These are phyloP conservation scores for Merluccius polli DNA, from an alignment of 2,797 vertebrate genomes.

Conservation along the genomic window DNA sequence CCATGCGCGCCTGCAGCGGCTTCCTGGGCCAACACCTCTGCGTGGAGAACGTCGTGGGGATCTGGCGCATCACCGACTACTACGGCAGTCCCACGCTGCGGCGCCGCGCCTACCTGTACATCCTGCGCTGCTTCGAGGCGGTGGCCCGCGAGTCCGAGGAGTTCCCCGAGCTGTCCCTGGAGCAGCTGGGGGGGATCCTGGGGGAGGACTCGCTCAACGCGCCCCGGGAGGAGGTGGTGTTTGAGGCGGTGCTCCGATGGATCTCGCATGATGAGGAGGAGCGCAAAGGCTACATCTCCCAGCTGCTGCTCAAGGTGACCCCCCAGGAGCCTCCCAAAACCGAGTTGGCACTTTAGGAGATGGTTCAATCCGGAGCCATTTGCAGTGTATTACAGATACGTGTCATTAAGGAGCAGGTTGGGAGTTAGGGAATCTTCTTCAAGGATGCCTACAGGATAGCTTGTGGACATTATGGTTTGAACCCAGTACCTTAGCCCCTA, in stretches of 20 bases:
- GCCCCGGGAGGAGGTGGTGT: constrained; percentile 57
- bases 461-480: no score
- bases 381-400: no score
- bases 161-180: constrained; percentile 54
- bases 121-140: constrained; percentile 76
- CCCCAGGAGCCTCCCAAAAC: no score
- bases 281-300: constrained; percentile 2
- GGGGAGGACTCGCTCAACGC: constrained; percentile 76
- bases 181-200: constrained; percentile 69
- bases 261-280: constrained; percentile 18
- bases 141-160: constrained; percentile 62
- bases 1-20: constrained; percentile 66
- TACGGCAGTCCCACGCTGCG: constrained; percentile 57
- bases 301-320: constrained; percentile 24
- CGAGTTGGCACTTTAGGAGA: no score
- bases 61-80: constrained; percentile 68
- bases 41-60: constrained; percentile 76
- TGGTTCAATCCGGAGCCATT: no score
- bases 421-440: no score
- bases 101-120: constrained; percentile 65
- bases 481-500: no score
- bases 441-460: no score
- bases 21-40: constrained; percentile 71
- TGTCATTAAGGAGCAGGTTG: no score
- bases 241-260: constrained; percentile 40